phyloP scores from a whole-genome alignment of 2,888 invertebrate species.

The Chironomus tentans region DNA sequence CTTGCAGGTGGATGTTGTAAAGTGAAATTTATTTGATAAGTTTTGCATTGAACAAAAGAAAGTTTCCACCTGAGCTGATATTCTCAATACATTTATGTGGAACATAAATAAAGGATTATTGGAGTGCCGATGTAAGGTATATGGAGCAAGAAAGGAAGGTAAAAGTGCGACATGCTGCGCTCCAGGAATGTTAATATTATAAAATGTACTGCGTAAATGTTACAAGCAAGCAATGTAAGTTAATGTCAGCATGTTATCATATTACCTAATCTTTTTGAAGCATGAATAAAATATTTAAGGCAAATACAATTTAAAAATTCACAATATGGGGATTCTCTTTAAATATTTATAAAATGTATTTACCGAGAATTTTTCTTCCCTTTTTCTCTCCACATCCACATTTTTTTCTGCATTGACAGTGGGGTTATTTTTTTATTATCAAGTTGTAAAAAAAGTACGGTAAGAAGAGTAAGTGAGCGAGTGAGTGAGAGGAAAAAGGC shows the following conservation, averaged over 20 bases:
- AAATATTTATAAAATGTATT: conserved; percentile 27
- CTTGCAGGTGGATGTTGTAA: too few relatives aligned
- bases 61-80: too few relatives aligned
- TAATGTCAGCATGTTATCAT: conserved; percentile 6
- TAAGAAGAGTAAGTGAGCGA: neutral
- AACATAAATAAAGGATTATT: too few relatives aligned
- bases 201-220: too few relatives aligned
- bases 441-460: conserved; percentile 21
- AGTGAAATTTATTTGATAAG: too few relatives aligned
- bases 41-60: too few relatives aligned
- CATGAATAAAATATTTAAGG: conserved; percentile 26
- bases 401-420: neutral
- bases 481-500: neutral
- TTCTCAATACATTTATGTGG: too few relatives aligned
- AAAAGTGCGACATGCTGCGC: too few relatives aligned
- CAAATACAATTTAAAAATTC: conserved; percentile 27
- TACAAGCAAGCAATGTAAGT: neutral
- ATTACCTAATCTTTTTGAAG: neutral
- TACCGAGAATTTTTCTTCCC: neutral
- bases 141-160: too few relatives aligned
- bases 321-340: conserved; percentile 20
- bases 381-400: neutral
- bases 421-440: conserved; percentile 26
- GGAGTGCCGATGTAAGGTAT: too few relatives aligned
- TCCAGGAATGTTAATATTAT: too few relatives aligned